Conservation (phyloP, 2,113 vertebrate genomes). For the Pterophyllum scalare region DNA sequence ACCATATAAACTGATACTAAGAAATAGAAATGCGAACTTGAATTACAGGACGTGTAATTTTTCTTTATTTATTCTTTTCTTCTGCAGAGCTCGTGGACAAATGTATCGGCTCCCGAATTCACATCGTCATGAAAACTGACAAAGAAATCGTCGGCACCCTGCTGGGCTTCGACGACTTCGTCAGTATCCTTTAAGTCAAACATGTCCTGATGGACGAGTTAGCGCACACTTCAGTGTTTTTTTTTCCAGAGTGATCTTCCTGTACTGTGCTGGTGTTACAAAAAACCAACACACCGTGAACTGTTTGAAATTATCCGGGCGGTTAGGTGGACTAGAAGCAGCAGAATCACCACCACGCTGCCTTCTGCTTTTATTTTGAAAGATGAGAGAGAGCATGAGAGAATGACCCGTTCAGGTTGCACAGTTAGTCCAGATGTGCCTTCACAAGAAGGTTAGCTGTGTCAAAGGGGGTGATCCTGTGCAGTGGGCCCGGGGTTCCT, state of each 20-base stretch:
- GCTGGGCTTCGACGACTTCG: slow-evolving; percentile 94
- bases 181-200: slow-evolving; percentile 90
- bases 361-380: background rate
- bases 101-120: slow-evolving; percentile 89
- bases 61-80: background rate
- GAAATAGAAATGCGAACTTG: background rate
- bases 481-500: background rate
- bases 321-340: background rate
- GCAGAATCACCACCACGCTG: accelerated
- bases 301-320: background rate
- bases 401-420: background rate
- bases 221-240: background rate
- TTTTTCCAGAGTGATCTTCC: too few species aligned
- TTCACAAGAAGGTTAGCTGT: too few species aligned
- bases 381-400: background rate
- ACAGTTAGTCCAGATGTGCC: too few species aligned
- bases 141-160: slow-evolving; percentile 91
- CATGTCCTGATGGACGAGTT: background rate
- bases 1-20: accelerated
- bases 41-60: background rate
- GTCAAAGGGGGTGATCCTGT: too few species aligned
- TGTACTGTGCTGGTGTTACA: background rate
- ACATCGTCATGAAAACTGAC: slow-evolving; percentile 93
- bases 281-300: background rate
- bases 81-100: slow-evolving; percentile 91